phyloP scores from a whole-genome alignment of 2,113 vertebrate genomes.

The Equus quagga region DNA sequence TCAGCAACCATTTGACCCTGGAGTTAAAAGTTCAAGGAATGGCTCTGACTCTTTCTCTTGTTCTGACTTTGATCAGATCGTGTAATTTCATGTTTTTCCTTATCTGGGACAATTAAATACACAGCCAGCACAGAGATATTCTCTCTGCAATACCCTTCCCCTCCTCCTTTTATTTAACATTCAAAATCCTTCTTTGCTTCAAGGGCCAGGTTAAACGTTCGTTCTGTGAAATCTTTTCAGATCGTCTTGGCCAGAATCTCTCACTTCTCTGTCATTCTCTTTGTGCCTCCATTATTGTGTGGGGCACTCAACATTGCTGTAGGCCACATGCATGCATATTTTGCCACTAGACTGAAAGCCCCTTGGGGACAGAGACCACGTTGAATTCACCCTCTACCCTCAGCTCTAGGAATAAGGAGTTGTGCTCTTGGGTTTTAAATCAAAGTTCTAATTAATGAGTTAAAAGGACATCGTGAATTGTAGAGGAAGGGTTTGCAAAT shows the following conservation, averaged over 20 bases:
- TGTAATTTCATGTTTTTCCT: neutral
- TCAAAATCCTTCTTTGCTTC: neutral
- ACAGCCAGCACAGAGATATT: neutral
- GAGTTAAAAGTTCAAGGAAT: neutral
- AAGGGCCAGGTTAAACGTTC: neutral
- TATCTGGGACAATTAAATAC: neutral
- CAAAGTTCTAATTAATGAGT: neutral
- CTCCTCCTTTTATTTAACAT: neutral
- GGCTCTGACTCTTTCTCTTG: neutral
- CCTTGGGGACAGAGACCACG: constrained; percentile 30
- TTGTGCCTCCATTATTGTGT: neutral
- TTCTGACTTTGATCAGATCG: neutral
- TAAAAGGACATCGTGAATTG: neutral
- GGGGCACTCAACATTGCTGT: neutral
- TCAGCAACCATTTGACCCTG: neutral
- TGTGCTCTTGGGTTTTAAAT: neutral
- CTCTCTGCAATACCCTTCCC: neutral
- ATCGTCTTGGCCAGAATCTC: neutral
- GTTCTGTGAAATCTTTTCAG: neutral
- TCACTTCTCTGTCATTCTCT: neutral
- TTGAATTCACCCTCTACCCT: neutral
- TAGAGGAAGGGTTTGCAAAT: neutral
- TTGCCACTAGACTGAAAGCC: constrained; percentile 26
- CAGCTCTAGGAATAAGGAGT: neutral
- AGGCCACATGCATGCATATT: neutral